phyloP scores from a whole-genome alignment of 2,888 invertebrate species.

The Anorthoa munda region DNA sequence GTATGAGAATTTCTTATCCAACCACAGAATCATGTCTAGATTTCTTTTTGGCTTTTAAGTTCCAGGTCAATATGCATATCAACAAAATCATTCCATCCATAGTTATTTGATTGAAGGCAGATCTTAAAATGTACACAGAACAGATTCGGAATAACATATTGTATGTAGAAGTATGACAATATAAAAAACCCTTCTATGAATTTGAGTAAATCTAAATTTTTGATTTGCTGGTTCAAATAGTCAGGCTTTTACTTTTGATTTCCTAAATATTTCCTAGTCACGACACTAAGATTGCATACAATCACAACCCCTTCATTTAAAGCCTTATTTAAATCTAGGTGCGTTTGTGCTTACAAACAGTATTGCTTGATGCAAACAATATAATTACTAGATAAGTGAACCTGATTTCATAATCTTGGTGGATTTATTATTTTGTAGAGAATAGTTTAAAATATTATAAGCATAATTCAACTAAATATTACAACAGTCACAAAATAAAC shows the following conservation, averaged over 20 bases:
- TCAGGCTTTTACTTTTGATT: conserved; percentile 28
- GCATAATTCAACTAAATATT: conserved; percentile 46
- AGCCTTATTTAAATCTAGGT: conserved; percentile 73
- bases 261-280: conserved; percentile 48
- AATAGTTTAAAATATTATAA: conserved; percentile 20
- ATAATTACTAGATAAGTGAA: conserved; percentile 48
- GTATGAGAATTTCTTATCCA: not conserved
- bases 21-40: conserved; percentile 7
- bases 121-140: conserved; percentile 29
- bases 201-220: conserved; percentile 18
- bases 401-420: conserved; percentile 30
- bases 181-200: conserved; percentile 27
- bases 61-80: not conserved
- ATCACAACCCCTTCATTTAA: conserved; percentile 84
- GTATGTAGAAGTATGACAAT: conserved; percentile 6
- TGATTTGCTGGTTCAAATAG: conserved; percentile 4
- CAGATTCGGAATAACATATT: conserved; percentile 26
- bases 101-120: conserved; percentile 10
- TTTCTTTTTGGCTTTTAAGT: conserved; percentile 5
- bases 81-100: not conserved
- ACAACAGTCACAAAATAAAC: conserved; percentile 54
- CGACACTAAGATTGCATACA: conserved; percentile 73
- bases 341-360: conserved; percentile 75
- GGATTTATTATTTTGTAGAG: conserved; percentile 22
- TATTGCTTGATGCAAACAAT: conserved; percentile 62